Conservation (phyloP, 2,888 invertebrate species). For the Zhengitettix transpicula region DNA sequence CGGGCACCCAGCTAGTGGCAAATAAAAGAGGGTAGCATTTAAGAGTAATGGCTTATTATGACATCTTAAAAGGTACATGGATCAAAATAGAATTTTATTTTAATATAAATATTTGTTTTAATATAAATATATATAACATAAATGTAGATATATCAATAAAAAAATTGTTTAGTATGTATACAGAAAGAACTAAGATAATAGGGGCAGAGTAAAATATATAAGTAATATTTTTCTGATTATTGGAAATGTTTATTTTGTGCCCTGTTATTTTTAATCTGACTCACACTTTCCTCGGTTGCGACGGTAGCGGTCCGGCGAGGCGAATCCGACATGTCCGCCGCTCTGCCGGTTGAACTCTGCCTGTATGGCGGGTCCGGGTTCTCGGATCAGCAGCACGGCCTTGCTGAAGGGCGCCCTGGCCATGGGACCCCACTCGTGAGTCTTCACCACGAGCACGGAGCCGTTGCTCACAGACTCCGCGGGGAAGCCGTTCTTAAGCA, state of each 20-base stretch:
- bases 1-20: too few species aligned
- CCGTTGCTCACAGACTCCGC: constrained; percentile 60
- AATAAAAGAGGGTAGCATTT: too few species aligned
- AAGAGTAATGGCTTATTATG: too few species aligned
- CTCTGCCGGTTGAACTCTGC: constrained; percentile 68
- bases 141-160: too few species aligned
- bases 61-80: too few species aligned
- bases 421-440: constrained; percentile 52
- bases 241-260: too few species aligned
- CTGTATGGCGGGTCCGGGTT: constrained; percentile 53
- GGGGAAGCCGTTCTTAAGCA: constrained; percentile 62
- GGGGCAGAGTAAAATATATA: too few species aligned
- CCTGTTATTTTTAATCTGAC: constrained; percentile 13
- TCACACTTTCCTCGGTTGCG: constrained; percentile 44
- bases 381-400: constrained; percentile 51
- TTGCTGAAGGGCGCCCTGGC: constrained; percentile 42
- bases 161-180: too few species aligned
- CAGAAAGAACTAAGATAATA: too few species aligned
- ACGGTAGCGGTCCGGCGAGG: constrained; percentile 46
- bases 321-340: constrained; percentile 66
- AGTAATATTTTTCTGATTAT: not conserved
- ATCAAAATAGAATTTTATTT: too few species aligned
- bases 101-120: too few species aligned
- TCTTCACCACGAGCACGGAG: constrained; percentile 61
- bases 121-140: too few species aligned